These are phyloP conservation scores for Hydractinia echinata DNA, from an alignment of 30 jellyfish, hydroid and myxozoan species.

Conservation along the genomic window DNA sequence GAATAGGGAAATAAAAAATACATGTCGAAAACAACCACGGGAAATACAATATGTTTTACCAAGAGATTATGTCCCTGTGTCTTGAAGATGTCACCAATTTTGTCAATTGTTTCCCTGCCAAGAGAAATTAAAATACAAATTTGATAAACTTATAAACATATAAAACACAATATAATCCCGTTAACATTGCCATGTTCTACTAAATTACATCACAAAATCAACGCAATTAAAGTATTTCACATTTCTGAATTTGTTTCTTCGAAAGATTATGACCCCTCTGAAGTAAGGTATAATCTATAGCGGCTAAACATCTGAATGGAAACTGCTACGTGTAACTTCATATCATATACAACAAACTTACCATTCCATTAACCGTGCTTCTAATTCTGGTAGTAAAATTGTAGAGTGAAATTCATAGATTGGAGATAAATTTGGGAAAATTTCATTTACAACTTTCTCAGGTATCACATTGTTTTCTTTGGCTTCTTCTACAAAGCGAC, in stretches of 20 bases:
- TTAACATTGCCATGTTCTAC: too few species aligned
- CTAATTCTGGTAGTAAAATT: conserved; percentile 81
- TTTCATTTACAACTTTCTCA: conserved; percentile 73
- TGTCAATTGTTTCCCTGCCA: conserved; percentile 59
- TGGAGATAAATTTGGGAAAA: conserved; percentile 85
- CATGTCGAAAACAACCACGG: too few species aligned
- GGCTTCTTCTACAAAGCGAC: conserved; percentile 68
- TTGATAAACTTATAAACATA: background rate
- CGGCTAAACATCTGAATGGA: too few species aligned
- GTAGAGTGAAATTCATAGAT: conserved; percentile 75
- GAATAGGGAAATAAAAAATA: too few species aligned
- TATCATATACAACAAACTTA: too few species aligned
- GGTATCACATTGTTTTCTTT: conserved; percentile 68
- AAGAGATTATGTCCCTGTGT: conserved; percentile 78
- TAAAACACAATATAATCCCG: background rate
- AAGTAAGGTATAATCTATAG: too few species aligned
- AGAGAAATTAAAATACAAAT: background rate
- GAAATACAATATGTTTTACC: conserved; percentile 27
- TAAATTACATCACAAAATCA: too few species aligned
- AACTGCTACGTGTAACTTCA: background rate
- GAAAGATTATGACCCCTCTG: too few species aligned
- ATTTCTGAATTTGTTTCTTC: too few species aligned
- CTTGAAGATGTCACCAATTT: conserved; percentile 94
- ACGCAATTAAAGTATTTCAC: too few species aligned
- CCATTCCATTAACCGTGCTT: conserved; percentile 76